These are phyloP conservation scores for Arenaria interpres DNA, from an alignment of 2,113 vertebrate species.

Conservation along the genomic window DNA sequence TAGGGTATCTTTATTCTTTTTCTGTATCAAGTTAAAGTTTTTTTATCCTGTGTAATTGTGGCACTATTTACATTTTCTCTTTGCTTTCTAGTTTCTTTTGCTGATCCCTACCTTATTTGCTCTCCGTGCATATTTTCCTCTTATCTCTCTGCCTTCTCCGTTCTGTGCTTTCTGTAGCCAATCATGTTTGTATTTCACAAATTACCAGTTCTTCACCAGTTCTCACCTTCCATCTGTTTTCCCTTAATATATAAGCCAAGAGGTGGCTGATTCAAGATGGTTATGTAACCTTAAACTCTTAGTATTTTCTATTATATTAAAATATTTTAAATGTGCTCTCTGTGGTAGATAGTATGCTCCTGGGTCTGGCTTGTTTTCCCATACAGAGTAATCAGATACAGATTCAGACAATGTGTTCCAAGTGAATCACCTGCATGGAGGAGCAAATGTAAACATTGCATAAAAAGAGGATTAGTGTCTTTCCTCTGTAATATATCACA, in stretches of 20 bases:
- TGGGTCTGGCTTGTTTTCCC: background rate
- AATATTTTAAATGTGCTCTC: background rate
- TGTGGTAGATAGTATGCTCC: background rate
- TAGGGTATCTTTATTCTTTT: background rate
- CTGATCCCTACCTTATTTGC: background rate
- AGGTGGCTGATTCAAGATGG: background rate
- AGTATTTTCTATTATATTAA: background rate
- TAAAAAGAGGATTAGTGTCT: background rate
- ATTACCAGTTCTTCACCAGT: background rate
- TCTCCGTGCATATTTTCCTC: background rate
- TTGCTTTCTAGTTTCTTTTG: background rate
- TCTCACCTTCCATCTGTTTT: background rate
- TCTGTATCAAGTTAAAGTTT: background rate
- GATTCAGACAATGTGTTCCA: background rate
- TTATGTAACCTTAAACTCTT: background rate
- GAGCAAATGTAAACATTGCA: background rate
- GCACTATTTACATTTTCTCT: background rate
- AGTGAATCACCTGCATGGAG: background rate
- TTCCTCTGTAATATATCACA: background rate
- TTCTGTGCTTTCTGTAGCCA: background rate
- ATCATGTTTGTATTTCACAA: background rate
- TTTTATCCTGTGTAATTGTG: background rate
- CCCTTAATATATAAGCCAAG: background rate
- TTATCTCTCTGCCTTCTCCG: background rate
- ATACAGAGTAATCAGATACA: background rate